Evolutionary conservation across 2,113 vertebrate species (phyloP).

Genomic region (Paedocypris sp.): DNA sequence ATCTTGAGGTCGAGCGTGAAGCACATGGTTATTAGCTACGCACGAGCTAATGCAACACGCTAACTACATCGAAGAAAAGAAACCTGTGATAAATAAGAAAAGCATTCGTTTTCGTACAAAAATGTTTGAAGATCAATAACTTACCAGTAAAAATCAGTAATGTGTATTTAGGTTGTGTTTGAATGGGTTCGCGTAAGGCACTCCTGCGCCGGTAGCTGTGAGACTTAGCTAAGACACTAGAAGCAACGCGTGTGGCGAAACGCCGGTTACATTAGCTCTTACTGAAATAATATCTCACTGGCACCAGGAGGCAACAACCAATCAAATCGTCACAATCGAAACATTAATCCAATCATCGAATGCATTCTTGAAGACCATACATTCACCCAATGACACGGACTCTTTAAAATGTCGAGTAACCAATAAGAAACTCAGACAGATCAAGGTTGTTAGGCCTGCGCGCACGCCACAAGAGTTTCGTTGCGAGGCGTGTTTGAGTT

Average conservation of each 20-base stretch:
- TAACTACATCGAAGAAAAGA: neutral
- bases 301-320: neutral
- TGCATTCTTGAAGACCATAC: neutral
- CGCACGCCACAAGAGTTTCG: neutral
- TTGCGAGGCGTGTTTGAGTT: no score
- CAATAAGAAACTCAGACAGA: neutral
- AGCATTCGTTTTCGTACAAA: neutral
- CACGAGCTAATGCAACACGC: neutral
- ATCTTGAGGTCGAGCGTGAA: neutral
- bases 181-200: constrained; percentile 39
- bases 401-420: neutral
- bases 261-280: constrained; percentile 44
- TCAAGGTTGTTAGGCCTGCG: constrained; percentile 15
- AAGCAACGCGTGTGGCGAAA: constrained; percentile 50
- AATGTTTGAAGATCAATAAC: neutral
- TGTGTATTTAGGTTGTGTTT: constrained; percentile 14
- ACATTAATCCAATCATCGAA: constrained; percentile 23
- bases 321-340: neutral
- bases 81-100: neutral
- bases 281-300: neutral
- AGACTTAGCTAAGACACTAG: constrained; percentile 32
- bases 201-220: constrained; percentile 28
- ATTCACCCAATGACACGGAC: neutral
- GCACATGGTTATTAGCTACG: constrained; percentile 18
- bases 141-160: constrained; percentile 47